phyloP scores from a whole-genome alignment of 1,140 invertebrate species.

The Charaxes varanes region DNA sequence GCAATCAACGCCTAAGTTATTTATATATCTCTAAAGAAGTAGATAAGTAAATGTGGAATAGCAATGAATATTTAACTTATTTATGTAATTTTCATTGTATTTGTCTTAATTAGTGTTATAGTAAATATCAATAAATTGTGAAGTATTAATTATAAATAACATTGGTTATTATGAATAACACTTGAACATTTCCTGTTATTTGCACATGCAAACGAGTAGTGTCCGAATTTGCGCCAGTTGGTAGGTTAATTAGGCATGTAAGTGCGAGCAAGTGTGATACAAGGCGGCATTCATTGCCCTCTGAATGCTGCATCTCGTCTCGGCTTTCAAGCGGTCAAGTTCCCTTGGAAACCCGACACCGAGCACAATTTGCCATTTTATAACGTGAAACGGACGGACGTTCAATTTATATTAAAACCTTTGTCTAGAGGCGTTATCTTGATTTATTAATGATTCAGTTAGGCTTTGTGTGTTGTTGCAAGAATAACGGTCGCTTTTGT shows the following conservation, averaged over 20 bases:
- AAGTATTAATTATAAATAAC: background rate
- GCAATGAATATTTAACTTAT: too few relatives aligned
- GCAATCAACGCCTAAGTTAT: too few relatives aligned
- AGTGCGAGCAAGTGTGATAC: constrained; percentile 34
- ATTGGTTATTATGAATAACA: background rate
- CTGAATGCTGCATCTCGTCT: constrained; percentile 38
- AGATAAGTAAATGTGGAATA: too few relatives aligned
- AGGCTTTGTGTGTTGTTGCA: too few relatives aligned
- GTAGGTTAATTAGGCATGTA: constrained; percentile 35
- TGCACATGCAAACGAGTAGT: constrained; percentile 14
- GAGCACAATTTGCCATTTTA: constrained; percentile 28
- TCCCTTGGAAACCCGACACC: constrained; percentile 44
- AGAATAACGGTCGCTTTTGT: too few relatives aligned
- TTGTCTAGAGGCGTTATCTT: background rate
- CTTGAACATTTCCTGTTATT: constrained; percentile 14
- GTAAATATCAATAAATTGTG: too few relatives aligned
- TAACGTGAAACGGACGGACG: constrained; percentile 16
- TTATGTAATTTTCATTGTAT: too few relatives aligned
- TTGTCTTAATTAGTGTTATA: too few relatives aligned
- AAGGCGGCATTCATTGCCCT: too few relatives aligned
- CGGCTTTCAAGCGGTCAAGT: constrained; percentile 42
- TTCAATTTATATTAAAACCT: constrained; percentile 5
- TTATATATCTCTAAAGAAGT: too few relatives aligned
- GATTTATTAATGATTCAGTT: background rate
- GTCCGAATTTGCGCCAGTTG: constrained; percentile 30